Conservation (phyloP, 2,888 invertebrate genomes). For the Tetranychus truncatus region DNA sequence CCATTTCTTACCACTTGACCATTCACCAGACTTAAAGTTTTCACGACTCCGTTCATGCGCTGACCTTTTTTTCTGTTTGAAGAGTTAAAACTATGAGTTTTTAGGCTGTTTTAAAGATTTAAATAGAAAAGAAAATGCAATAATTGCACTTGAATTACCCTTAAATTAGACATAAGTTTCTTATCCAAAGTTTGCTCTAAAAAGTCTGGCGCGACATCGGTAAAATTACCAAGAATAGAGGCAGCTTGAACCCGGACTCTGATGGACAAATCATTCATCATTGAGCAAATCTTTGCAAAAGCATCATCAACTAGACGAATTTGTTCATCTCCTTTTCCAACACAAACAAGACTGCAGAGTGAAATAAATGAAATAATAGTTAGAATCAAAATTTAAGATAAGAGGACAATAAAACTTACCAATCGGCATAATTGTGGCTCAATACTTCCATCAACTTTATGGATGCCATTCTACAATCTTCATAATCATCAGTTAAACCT, state of each 20-base stretch:
- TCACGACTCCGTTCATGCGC: slow-evolving; percentile 70
- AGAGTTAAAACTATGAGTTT: slow-evolving; percentile 4
- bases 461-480: slow-evolving; percentile 70
- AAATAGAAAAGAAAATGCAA: not conserved
- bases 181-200: slow-evolving; percentile 91
- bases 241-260: slow-evolving; percentile 41
- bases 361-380: slow-evolving; percentile 16
- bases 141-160: slow-evolving; percentile 39
- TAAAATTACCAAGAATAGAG: slow-evolving; percentile 49
- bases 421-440: slow-evolving; percentile 68
- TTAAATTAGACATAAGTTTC: slow-evolving; percentile 86
- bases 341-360: slow-evolving; percentile 44
- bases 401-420: slow-evolving; percentile 38
- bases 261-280: slow-evolving; percentile 77
- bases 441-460: slow-evolving; percentile 66
- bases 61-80: slow-evolving; percentile 51
- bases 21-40: slow-evolving; percentile 63
- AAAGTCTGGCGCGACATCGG: slow-evolving; percentile 66
- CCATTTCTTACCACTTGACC: slow-evolving; percentile 78
- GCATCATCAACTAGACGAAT: slow-evolving; percentile 83
- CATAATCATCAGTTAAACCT: slow-evolving; percentile 75
- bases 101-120: not conserved
- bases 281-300: slow-evolving; percentile 80
- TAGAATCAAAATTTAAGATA: not conserved
- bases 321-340: slow-evolving; percentile 57